Conservation (phyloP, 2,113 vertebrate species). For the Anser cygnoides region DNA sequence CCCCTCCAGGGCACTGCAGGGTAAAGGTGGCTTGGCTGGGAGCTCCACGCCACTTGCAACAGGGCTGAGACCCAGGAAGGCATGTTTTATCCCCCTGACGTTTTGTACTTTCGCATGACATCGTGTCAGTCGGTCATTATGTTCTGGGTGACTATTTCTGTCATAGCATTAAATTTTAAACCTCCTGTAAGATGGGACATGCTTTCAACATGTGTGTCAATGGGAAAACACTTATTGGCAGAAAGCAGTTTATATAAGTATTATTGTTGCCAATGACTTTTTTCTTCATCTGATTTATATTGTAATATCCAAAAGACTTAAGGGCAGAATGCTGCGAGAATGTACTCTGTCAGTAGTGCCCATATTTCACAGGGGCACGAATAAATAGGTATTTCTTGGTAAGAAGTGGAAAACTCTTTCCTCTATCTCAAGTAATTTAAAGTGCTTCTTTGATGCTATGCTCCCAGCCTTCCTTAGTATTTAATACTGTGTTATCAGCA, state of each 20-base stretch:
- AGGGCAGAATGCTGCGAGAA: not conserved
- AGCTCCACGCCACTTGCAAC: fast-evolving
- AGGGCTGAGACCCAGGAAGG: not conserved
- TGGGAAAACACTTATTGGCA: not conserved
- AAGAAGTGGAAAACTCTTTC: not conserved
- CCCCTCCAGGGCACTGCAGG: not conserved
- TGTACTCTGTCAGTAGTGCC: not conserved
- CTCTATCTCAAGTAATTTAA: not conserved
- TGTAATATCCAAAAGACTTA: not conserved
- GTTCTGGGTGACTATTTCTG: not conserved
- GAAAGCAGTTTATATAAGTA: not conserved
- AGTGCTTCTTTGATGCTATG: not conserved
- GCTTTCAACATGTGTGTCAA: not conserved
- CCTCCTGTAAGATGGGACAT: not conserved
- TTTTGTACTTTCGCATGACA: not conserved
- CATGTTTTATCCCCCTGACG: not conserved
- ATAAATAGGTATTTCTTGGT: not conserved
- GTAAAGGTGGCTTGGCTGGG: not conserved
- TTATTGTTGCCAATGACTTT: not conserved
- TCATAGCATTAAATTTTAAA: not conserved
- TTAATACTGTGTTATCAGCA: not conserved
- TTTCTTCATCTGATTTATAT: not conserved
- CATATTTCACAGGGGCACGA: not conserved
- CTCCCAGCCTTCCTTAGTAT: not conserved
- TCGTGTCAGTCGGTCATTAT: not conserved